phyloP scores from a whole-genome alignment of 2,113 vertebrate species.

The Alligator mississippiensis region DNA sequence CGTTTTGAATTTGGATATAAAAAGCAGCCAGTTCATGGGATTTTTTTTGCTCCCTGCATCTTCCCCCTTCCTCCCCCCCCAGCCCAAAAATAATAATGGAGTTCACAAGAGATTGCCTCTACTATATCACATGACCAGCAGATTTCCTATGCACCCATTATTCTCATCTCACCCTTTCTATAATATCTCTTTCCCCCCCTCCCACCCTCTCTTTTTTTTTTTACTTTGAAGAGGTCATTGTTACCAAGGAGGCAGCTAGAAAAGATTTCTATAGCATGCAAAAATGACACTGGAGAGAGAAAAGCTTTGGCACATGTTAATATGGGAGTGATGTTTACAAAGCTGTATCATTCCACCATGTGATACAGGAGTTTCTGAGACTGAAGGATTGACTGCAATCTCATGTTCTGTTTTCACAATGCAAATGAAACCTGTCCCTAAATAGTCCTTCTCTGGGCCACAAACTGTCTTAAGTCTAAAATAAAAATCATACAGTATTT shows the following conservation, averaged over 20 bases:
- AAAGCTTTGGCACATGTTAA: background rate
- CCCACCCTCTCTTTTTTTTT: background rate
- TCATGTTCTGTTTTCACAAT: background rate
- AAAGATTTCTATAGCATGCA: background rate
- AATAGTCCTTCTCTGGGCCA: background rate
- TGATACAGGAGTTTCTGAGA: background rate
- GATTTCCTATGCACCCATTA: background rate
- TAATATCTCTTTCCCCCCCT: background rate
- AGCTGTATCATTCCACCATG: background rate
- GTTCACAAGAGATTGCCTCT: background rate
- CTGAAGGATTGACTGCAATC: conserved; percentile 6
- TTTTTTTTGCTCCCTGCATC: background rate
- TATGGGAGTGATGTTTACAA: background rate
- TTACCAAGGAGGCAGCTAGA: background rate
- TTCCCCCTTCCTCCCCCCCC: too few relatives aligned
- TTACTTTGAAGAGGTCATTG: background rate
- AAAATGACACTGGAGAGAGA: background rate
- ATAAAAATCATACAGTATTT: background rate
- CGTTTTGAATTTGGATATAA: background rate
- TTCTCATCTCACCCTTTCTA: background rate
- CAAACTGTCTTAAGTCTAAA: background rate
- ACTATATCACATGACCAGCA: background rate
- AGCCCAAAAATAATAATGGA: background rate
- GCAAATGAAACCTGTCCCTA: conserved; percentile 5
- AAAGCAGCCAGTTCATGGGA: background rate